Evolutionary conservation across 2,888 invertebrate species (phyloP).

Genomic region (Pristionchus mayeri): DNA sequence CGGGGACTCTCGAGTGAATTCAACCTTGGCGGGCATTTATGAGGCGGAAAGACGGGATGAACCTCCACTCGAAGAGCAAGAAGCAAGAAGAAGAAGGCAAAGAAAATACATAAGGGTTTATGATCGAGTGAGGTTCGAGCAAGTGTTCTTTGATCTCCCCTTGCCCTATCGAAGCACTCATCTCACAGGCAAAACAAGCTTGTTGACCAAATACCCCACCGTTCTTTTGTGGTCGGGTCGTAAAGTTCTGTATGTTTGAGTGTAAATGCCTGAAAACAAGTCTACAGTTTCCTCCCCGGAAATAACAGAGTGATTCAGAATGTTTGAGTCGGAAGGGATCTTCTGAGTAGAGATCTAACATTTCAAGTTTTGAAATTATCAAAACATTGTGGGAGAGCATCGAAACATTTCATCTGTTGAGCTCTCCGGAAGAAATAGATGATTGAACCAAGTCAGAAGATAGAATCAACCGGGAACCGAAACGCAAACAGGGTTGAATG

Average conservation of each 20-base stretch:
- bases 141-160: not conserved
- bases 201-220: not conserved
- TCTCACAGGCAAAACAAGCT: not conserved
- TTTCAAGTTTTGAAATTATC: no score
- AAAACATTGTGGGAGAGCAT: no score
- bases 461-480: no score
- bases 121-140: not conserved
- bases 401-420: no score
- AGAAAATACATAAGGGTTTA: not conserved
- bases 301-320: not conserved
- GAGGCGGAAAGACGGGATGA: constrained; percentile 9
- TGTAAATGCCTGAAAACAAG: not conserved
- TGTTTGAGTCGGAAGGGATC: no score
- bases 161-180: not conserved
- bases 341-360: no score
- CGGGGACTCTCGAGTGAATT: not conserved
- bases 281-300: not conserved
- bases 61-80: not conserved
- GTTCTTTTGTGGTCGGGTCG: not conserved
- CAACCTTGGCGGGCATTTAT: constrained; percentile 10
- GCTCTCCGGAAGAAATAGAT: no score
- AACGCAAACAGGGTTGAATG: not conserved
- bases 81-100: not conserved
- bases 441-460: no score
- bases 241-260: not conserved